Evolutionary conservation across 2,113 vertebrate genomes (phyloP), one percentile per base, ranked within the genome.

Genomic region (Holacanthus passer): DNA sequence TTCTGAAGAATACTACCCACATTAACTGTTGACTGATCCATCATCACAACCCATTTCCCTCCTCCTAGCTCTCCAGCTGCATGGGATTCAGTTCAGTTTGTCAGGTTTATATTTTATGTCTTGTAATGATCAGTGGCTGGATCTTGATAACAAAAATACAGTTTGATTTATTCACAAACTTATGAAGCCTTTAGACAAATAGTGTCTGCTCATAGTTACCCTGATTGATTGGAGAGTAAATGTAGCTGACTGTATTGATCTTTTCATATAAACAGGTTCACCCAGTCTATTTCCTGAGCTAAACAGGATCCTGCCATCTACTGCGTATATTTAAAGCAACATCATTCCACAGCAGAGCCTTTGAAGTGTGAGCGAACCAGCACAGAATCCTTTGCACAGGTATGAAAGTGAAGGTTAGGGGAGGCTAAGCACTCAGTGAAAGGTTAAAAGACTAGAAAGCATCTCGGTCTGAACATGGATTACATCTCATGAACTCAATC

Each of bases 401-500:
- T 90, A 84, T 84, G 85, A 88, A 71, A 43, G 66, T 45, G 70
- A n/a, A 72, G 67, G 76, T 74, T 67, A 47, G 59, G 62, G 73
- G 81, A 75, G 22, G 50, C 24, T 31, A 59, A 77, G 82, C 48
- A 27, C 81, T 81, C 62, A 48, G 20, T 50, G 73, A 70, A 79
- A 85, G 76, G 90, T 90, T 77, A 76, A 87, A 87, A 83, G 73
- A 82, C 47, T 68, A 48, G 66, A 79, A 89, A 71, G 79, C 80
- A 89, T 80, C 77, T 58, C 35, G 24, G 70, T 48, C 88, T 73
- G 82, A 83, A 76, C 85, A 52, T 73, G 87, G 89, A 90, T 93
- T 91, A 92, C 66, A 27, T 81, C 75, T 92, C 73, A 91, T 91
- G 88, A 93, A 93, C 73, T 90, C 88, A 91, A 94, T 94, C 92